Evolutionary conservation across 2,888 invertebrate species (phyloP), one percentile per base, ranked within the genome.

Genomic region (Desoria tigrina): DNA sequence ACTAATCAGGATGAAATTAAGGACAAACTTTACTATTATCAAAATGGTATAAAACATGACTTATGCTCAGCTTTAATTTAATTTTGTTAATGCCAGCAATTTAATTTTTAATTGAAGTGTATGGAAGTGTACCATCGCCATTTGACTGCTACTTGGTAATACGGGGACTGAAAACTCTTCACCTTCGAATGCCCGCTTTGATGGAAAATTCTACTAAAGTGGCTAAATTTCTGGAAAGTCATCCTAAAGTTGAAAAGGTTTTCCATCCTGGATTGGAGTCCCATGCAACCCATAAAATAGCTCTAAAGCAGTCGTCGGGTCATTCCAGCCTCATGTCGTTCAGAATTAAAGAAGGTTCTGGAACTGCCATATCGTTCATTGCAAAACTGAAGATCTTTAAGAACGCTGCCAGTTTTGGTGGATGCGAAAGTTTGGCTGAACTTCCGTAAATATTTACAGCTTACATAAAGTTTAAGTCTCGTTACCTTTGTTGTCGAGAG

Each of bases 81-180:
- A 26, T 42, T 26, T 59, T 24, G 2, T 14, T 18, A 59, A 16
- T 18, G 18, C 14, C 18, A 51, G 16, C 11, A 39, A 57, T 7
- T 39, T 39, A 14, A n/a, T 39, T 32, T 23, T 24, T 42, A 37
- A 51, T 28, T 76, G 66, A 82, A 90, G 92, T 93, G 2, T 85
- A 90, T 84, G 99, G 99, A 60, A 87, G 90, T 50, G 89, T 97
- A 14, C 97, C 99, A 1, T 92, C 97, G 0, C 95, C 99, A 0
- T 94, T 96, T 79, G 99, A 99, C 80, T 97, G 97, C 80, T 92
- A 88, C 79, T 84, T 94, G 79, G 94, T 96, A 0, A 94, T 92
- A 79, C 86, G 94, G 70, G 93, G 97, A 78, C 82, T 98, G 66
- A 98, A 97, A 82, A 99, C 98, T 0, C 83, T 99, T 27, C 88